Conservation (phyloP, 2,888 invertebrate genomes). For the Drosophila testacea region DNA sequence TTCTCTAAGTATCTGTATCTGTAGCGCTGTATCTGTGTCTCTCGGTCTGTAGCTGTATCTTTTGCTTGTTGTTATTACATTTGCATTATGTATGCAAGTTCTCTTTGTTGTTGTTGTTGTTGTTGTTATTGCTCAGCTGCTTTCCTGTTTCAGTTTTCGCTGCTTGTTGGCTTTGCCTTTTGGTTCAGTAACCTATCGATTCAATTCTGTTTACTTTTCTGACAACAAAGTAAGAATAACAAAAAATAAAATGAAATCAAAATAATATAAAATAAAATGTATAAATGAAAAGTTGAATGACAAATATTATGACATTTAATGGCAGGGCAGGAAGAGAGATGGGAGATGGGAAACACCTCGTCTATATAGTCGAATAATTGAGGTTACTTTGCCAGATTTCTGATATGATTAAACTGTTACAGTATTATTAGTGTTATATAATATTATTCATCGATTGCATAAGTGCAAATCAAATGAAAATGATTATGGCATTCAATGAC, state of each 20-base stretch:
- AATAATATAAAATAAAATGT: slow-evolving; percentile 10
- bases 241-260: not conserved
- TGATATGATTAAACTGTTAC: not conserved
- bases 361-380: too few relatives aligned
- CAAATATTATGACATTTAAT: slow-evolving; percentile 48
- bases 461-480: slow-evolving; percentile 35
- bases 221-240: slow-evolving; percentile 21
- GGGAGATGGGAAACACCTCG: too few relatives aligned
- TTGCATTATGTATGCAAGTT: slow-evolving; percentile 36
- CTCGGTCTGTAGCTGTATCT: slow-evolving; percentile 7
- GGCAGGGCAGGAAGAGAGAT: not conserved
- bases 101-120: not conserved
- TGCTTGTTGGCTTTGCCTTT: slow-evolving; percentile 37
- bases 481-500: slow-evolving; percentile 36
- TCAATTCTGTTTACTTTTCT: slow-evolving; percentile 58
- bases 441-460: not conserved
- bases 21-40: slow-evolving; percentile 19
- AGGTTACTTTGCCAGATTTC: not conserved
- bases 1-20: slow-evolving; percentile 10
- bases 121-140: slow-evolving; percentile 14
- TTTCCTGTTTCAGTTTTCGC: slow-evolving; percentile 37
- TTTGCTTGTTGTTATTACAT: slow-evolving; percentile 36
- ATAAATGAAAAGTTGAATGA: slow-evolving; percentile 34
- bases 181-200: slow-evolving; percentile 74
- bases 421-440: not conserved